phyloP scores from a whole-genome alignment of 2,797 vertebrate species.

The Enteromius radiatus region DNA sequence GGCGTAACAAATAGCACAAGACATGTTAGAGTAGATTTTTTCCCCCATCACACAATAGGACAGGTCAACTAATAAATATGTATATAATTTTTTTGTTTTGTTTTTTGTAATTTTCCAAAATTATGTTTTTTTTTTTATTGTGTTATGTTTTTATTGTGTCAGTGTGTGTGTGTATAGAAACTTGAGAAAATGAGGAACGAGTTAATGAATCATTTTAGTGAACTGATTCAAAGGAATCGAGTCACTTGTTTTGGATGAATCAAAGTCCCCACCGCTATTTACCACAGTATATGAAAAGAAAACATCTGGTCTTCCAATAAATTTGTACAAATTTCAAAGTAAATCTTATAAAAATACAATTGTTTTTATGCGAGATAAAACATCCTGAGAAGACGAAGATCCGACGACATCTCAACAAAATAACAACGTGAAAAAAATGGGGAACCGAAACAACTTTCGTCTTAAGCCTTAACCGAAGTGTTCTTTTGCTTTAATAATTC shows the following conservation, averaged over 20 bases:
- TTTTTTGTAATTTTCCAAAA: too few relatives aligned
- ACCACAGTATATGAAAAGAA: not conserved
- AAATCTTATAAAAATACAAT: not conserved
- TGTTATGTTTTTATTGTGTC: too few relatives aligned
- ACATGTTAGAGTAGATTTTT: too few relatives aligned
- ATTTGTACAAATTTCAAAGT: not conserved
- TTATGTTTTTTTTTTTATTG: too few relatives aligned
- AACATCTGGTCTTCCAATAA: not conserved
- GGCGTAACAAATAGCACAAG: too few relatives aligned
- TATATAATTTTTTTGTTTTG: too few relatives aligned
- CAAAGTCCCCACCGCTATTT: not conserved
- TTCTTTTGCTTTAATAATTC: not conserved
- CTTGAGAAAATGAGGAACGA: not conserved
- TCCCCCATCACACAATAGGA: too few relatives aligned
- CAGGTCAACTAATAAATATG: too few relatives aligned
- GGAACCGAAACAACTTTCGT: constrained; percentile 9
- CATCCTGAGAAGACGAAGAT: not conserved
- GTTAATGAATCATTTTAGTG: not conserved
- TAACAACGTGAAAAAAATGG: not conserved
- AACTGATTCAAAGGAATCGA: constrained; percentile 18
- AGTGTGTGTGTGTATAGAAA: too few relatives aligned
- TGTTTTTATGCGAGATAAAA: not conserved
- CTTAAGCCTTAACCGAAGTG: not conserved
- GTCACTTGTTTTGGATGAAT: not conserved
- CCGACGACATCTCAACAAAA: not conserved